Evolutionary conservation across 64 coral and sea anemone species (phyloP), one percentile per base, ranked within the genome.

Genomic region (Acropora yongei): DNA sequence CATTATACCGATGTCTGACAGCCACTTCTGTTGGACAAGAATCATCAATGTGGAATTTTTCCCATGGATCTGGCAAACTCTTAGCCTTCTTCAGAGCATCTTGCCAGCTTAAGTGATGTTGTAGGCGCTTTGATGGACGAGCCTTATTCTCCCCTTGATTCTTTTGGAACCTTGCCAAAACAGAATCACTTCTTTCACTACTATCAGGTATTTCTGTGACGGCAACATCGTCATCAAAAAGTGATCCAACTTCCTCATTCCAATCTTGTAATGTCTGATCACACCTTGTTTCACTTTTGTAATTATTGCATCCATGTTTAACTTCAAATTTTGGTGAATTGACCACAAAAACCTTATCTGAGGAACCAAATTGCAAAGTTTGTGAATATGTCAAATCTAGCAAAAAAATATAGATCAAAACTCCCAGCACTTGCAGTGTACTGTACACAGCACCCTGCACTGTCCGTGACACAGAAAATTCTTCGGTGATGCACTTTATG

Each of bases 1-100:
- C 97, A 89, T 99, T 99, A 71, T 99, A 99, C 5, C 97, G 85
- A 90, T 99, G 97, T 41, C 97, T 80, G 4, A 94, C 78, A 12
- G 94, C 97, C 43, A 89, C 47, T 80, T 99, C 94, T 44, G 83
- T 87, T 2, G 97, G 88, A 75, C 89, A 99, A 2, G 88, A 85
- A 48, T 99, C 94, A 49, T 97, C 92, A 44, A 99, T 93, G 60
- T 99, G 94, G 80, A 99, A 96, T 58, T 94, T 91, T 14, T 93
- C 91, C 97, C 97, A 99, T 45, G 97, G 97, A 89, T 99, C 97
- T 14, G 94, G 88, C 88, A 99, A 76, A 53, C 69, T 42, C 77
- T 93, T 86, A 4, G 91, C 91, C 75, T 96, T 93, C 46, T 93
- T 91, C 1, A 93, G 49, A 65, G 97, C 97, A 83, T 92, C 87